Conservation (phyloP, 2,888 invertebrate species). For the Adelphocoris suturalis region DNA sequence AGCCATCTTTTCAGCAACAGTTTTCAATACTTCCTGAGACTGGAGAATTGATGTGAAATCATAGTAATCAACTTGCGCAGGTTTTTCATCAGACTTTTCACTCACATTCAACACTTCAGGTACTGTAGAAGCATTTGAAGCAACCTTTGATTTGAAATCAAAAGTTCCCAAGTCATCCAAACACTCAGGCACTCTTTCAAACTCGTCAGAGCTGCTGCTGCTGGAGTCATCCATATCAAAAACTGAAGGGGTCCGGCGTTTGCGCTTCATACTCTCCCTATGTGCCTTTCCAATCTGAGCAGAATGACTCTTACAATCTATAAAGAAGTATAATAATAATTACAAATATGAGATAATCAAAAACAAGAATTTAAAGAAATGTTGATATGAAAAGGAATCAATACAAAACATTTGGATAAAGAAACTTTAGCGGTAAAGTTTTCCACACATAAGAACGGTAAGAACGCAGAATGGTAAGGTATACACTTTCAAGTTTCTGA, state of each 20-base stretch:
- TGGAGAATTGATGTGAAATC: slow-evolving; percentile 74
- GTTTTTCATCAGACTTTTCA: slow-evolving; percentile 1
- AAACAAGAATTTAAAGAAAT: too few species aligned
- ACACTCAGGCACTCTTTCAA: slow-evolving; percentile 44
- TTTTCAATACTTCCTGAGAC: slow-evolving; percentile 73
- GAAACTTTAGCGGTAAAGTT: too few species aligned
- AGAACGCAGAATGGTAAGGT: too few species aligned
- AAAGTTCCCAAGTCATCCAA: slow-evolving; percentile 23
- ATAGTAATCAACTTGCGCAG: slow-evolving; percentile 70
- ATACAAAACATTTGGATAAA: too few species aligned
- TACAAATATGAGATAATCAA: not conserved
- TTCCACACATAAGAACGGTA: too few species aligned
- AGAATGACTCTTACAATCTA: not conserved
- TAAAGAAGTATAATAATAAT: not conserved
- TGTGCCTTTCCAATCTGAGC: not conserved
- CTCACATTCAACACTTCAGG: not conserved
- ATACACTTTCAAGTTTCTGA: too few species aligned
- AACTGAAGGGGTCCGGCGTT: not conserved
- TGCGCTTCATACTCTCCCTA: not conserved
- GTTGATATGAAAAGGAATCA: too few species aligned
- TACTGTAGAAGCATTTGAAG: not conserved
- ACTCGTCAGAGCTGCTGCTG: slow-evolving; percentile 64
- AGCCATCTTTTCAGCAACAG: slow-evolving; percentile 65
- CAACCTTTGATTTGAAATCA: not conserved
- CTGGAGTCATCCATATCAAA: slow-evolving; percentile 32